Evolutionary conservation across 2,113 vertebrate genomes (phyloP).

Genomic region (Myanophis thanlyinensis): DNA sequence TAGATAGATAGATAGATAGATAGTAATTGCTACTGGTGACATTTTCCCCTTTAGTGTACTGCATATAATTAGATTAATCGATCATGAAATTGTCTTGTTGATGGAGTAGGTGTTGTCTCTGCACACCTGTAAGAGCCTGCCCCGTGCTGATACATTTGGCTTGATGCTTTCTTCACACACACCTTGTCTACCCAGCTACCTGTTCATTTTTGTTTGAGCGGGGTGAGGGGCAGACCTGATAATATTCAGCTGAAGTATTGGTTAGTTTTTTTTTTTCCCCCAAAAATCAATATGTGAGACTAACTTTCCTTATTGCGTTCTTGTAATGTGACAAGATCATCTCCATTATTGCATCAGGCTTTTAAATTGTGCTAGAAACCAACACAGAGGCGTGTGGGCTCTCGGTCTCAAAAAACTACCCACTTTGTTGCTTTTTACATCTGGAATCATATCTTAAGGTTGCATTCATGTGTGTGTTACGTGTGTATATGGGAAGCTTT

Average conservation of each 20-base stretch:
- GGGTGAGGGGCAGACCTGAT: not conserved
- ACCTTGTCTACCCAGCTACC: not conserved
- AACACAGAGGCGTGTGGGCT: not conserved
- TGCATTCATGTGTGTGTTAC: no score
- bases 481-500: not conserved
- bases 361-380: not conserved
- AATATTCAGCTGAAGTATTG: not conserved
- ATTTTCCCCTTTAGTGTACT: not conserved
- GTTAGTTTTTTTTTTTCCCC: not conserved
- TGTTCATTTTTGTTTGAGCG: not conserved
- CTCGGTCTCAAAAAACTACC: not conserved
- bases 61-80: not conserved
- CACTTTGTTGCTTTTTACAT: not conserved
- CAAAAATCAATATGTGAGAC: not conserved
- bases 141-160: not conserved
- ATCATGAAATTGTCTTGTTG: not conserved
- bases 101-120: not conserved
- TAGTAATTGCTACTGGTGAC: not conserved
- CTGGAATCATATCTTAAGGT: not conserved
- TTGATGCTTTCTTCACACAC: not conserved
- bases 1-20: no score
- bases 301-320: not conserved
- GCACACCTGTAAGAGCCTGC: not conserved
- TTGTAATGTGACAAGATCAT: not conserved
- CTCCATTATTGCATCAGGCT: not conserved